Percentiles rank a stretch among this genome's conserved stretches.
Evolutionary conservation across 2,797 vertebrate species (phyloP).

Genomic region (Intellagama lesueurii): DNA sequence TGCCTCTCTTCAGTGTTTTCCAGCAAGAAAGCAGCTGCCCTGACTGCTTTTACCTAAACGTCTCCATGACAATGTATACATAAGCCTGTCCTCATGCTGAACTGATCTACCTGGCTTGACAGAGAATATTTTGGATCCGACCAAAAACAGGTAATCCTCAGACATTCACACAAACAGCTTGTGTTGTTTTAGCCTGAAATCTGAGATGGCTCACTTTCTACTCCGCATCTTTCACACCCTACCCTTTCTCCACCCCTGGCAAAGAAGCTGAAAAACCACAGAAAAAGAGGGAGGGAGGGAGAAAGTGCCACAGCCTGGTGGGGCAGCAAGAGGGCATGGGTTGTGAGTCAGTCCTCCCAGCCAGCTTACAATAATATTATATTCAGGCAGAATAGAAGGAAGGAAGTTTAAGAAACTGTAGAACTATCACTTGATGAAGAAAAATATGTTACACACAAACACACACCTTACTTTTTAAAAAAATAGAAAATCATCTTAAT

Average conservation of each 20-base stretch:
- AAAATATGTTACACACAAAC: too few relatives aligned
- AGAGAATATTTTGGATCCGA: constrained; percentile 74
- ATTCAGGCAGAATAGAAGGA: rapidly evolving
- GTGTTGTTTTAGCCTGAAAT: constrained; percentile 76
- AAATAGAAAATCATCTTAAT: too few relatives aligned
- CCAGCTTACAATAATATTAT: background rate
- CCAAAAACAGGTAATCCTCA: constrained; percentile 75
- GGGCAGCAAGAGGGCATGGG: background rate
- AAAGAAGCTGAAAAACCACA: background rate
- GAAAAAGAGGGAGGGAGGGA: background rate
- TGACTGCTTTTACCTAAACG: constrained; percentile 61
- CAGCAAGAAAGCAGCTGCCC: background rate
- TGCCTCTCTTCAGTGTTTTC: background rate
- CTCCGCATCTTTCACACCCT: background rate
- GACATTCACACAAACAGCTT: constrained; percentile 58
- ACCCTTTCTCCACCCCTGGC: background rate
- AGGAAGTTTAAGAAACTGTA: background rate
- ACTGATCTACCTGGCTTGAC: constrained; percentile 76
- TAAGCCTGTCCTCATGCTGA: constrained; percentile 83
- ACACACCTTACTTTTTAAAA: too few relatives aligned
- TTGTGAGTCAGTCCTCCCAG: background rate
- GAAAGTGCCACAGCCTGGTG: constrained; percentile 29
- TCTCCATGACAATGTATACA: constrained; percentile 76
- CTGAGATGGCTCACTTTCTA: constrained; percentile 66
- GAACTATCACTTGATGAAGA: rapidly evolving